phyloP scores from a whole-genome alignment of 2,113 vertebrate genomes.

The Malurus melanocephalus region DNA sequence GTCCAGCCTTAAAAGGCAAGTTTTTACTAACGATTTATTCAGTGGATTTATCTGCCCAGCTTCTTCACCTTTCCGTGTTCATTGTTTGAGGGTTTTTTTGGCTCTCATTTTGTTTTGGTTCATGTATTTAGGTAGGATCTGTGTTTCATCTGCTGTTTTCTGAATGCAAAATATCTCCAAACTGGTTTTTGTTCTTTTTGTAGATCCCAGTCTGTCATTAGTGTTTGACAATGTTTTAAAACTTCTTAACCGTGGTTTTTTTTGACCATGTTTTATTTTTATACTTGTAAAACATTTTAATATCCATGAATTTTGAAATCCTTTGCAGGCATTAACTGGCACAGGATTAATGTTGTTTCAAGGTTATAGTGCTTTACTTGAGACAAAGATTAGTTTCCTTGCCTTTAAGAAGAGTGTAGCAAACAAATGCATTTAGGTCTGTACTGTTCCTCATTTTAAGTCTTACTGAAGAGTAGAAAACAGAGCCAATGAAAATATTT shows the following conservation, averaged over 20 bases:
- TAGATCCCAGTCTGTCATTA: neutral
- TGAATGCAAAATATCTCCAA: neutral
- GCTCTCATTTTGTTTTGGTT: neutral
- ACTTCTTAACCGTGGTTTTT: no score
- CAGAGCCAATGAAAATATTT: slow-evolving; percentile 19
- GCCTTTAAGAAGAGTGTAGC: neutral
- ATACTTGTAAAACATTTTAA: neutral
- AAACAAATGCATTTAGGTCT: neutral
- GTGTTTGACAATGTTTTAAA: neutral
- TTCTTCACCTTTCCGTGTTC: neutral
- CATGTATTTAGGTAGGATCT: neutral
- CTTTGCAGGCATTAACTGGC: neutral
- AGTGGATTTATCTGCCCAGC: neutral
- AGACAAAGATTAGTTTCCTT: neutral
- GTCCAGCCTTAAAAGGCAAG: slow-evolving; percentile 22
- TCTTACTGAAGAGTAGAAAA: neutral
- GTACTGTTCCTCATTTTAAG: neutral
- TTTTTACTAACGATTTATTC: neutral
- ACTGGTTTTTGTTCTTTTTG: neutral
- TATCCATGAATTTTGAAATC: neutral
- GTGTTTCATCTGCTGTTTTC: neutral
- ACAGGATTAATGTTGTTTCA: neutral
- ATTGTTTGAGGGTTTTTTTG: neutral
- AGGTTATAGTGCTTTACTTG: neutral
- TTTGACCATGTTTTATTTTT: neutral